Base-by-base conservation (phyloP, 2,888 invertebrate species). In the Nasonia oneida region DNA sequence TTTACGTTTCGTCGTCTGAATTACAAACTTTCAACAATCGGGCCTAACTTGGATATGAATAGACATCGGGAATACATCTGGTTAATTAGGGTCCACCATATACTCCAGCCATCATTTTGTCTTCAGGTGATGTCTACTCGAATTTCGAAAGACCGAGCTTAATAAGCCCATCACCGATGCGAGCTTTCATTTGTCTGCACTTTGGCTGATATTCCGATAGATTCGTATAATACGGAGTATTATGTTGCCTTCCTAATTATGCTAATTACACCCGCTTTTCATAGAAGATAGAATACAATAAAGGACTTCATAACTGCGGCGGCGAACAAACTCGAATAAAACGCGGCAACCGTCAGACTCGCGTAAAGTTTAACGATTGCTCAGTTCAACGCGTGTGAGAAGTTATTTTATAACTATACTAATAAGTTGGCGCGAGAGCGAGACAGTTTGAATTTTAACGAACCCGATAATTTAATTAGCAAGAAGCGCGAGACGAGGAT, bases 171-270 rank as follows among this genome's bases (percentile, higher is more conserved):
- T 76, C 42, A 29, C 50, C 74, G 23, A 10, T 4, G 15, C 50
- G n/a, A 6, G 57, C 6, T 57, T 23, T 15, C 39, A 42, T 67
- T 75, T 75, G 29, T 76, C 29, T 76, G 70, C 47, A n/a, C 33
- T 50, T 57, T 67, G 39, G 47, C 61, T 78, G 39, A 73, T 84
- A 53, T 76, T 67, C 80, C 80, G 64, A 50, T 18, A 75, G 61
- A 12, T 84, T 73, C 61, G 73, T 73, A 37, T 79, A 47, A 78
- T 73, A 37, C 74, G 33, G 50, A 50, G 50, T 73, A 85, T 81
- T 81, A 77, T 61, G 37, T 81, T 85, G 15, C 81, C 42, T 15
- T 29, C 37, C 81, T 78, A 81, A 85, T 85, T 77, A 77, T 64
- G 42, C 50, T 85, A 85, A 85, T 85, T 81, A 81, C n/a, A 39